These are phyloP conservation scores for Biston betularia DNA, from an alignment of 2,888 invertebrate genomes.

Conservation along the genomic window DNA sequence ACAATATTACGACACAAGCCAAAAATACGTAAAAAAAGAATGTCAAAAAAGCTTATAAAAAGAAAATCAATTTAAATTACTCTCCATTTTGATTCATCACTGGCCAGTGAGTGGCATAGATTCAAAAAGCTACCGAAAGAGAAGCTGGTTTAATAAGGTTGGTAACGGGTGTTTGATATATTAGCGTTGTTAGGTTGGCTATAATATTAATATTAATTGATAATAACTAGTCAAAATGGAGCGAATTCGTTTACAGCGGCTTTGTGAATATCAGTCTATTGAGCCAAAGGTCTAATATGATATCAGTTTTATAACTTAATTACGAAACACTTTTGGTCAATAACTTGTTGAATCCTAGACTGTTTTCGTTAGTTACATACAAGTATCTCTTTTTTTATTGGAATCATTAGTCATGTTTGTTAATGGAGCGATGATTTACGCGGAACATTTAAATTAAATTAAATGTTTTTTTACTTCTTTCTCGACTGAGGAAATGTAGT, in stretches of 20 bases:
- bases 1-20: neutral
- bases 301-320: conserved; percentile 6
- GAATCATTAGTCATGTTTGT: neutral
- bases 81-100: conserved; percentile 17
- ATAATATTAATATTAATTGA: conserved; percentile 24
- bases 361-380: neutral
- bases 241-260: conserved; percentile 4
- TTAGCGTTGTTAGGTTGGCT: conserved; percentile 19
- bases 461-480: too few species aligned
- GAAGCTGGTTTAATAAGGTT: conserved; percentile 18
- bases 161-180: conserved; percentile 28
- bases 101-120: conserved; percentile 16
- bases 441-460: too few species aligned
- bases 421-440: too few species aligned
- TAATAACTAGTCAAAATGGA: conserved; percentile 20
- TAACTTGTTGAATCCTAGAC: neutral
- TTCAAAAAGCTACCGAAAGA: conserved; percentile 25
- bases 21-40: neutral
- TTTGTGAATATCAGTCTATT: neutral
- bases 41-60: neutral
- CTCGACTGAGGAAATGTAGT: too few species aligned
- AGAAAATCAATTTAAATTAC: conserved; percentile 2
- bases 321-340: neutral
- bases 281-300: neutral
- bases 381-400: neutral